phyloP scores from a whole-genome alignment of 2,888 invertebrate species.

The Plebejus anna region DNA sequence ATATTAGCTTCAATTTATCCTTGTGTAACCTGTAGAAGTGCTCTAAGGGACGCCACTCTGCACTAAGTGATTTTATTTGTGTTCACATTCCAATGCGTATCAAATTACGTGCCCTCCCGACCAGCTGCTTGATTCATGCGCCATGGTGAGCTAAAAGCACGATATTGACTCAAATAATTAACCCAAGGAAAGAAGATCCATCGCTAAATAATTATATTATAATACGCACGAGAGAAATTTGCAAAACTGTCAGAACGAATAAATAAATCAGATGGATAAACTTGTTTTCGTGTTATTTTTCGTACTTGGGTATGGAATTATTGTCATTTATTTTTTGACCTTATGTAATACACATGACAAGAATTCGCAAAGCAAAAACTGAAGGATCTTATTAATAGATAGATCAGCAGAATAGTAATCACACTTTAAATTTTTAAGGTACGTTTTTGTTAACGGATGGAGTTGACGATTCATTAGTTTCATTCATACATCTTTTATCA shows the following conservation, averaged over 20 bases:
- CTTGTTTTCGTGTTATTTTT: constrained; percentile 3
- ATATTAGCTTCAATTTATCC: constrained; percentile 43
- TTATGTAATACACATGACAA: too few species aligned
- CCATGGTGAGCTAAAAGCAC: constrained; percentile 61
- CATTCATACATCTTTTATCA: background rate
- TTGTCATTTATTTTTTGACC: background rate
- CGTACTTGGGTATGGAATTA: background rate
- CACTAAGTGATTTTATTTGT: constrained; percentile 79
- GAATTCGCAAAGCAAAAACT: too few species aligned
- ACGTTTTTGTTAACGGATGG: too few species aligned
- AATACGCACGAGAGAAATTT: background rate
- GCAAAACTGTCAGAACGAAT: constrained; percentile 13
- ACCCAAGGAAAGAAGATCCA: constrained; percentile 33
- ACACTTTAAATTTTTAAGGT: too few species aligned
- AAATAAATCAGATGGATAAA: constrained; percentile 18
- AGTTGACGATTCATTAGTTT: background rate
- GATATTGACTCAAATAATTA: constrained; percentile 46
- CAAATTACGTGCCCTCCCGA: constrained; percentile 68
- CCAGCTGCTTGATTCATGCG: constrained; percentile 76
- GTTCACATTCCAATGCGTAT: constrained; percentile 77
- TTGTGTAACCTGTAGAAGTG: constrained; percentile 54
- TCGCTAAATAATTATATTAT: constrained; percentile 30
- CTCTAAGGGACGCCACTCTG: constrained; percentile 72
- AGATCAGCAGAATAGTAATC: too few species aligned
- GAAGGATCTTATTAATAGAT: too few species aligned